These are phyloP conservation scores for Cheirogaleus major DNA, from an alignment of 2,797 vertebrate genomes.

Conservation along the genomic window DNA sequence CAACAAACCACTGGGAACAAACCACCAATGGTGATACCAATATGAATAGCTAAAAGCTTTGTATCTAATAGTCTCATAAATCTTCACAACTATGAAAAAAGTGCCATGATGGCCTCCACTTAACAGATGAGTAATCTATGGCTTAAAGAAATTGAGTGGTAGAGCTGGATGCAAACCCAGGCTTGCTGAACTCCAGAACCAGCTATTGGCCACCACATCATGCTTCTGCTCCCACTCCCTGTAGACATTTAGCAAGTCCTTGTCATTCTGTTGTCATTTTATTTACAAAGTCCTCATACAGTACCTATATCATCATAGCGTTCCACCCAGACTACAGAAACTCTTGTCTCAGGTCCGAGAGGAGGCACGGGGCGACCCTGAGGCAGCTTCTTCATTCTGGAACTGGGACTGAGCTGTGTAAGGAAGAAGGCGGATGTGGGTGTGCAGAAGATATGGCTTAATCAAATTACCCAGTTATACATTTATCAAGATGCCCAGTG, in stretches of 20 bases:
- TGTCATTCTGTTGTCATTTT: not conserved
- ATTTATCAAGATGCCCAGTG: conserved; percentile 18
- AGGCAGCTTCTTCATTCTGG: conserved; percentile 92
- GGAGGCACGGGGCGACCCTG: conserved; percentile 93
- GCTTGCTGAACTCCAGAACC: not conserved
- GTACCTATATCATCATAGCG: conserved; percentile 97
- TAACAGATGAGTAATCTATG: not conserved
- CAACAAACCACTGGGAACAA: not conserved
- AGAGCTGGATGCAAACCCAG: not conserved
- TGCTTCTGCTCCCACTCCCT: not conserved
- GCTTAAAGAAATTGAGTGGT: not conserved
- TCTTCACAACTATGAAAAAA: not conserved
- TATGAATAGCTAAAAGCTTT: not conserved
- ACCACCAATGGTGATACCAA: not conserved
- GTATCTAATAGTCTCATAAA: not conserved
- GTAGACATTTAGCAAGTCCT: not conserved
- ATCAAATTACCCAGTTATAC: conserved; percentile 17
- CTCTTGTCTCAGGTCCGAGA: conserved; percentile 96
- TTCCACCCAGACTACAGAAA: conserved; percentile 97
- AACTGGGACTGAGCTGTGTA: conserved; percentile 92
- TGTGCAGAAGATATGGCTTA: not conserved
- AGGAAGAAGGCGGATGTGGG: not conserved
- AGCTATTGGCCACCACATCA: not conserved
- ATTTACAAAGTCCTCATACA: not conserved
- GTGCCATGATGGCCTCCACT: not conserved